phyloP scores from a whole-genome alignment of 2,113 vertebrate genomes.

The Xyliphius kryptos region DNA sequence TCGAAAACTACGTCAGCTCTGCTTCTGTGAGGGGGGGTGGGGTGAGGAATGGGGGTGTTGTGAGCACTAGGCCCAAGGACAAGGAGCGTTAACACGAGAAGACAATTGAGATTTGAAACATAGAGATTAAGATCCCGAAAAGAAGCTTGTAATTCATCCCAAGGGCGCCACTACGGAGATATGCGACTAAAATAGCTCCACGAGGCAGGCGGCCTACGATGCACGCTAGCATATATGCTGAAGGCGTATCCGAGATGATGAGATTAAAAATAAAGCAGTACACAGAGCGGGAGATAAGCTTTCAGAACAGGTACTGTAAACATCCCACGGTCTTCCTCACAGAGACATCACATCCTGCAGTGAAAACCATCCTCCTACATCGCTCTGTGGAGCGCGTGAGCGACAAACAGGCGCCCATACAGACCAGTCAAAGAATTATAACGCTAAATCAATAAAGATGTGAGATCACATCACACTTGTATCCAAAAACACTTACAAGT shows the following conservation, averaged over 20 bases:
- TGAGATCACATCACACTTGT: too few species aligned
- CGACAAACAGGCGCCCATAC: too few species aligned
- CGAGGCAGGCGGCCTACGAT: slow-evolving; percentile 22
- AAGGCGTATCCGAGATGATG: slow-evolving; percentile 17
- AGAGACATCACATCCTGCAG: neutral
- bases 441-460: too few species aligned
- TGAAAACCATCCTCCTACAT: neutral
- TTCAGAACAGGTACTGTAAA: slow-evolving; percentile 12
- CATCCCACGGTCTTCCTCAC: too few species aligned
- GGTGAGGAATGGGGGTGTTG: too few species aligned
- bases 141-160: slow-evolving; percentile 16
- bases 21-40: too few species aligned
- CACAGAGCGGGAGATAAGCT: slow-evolving; percentile 1
- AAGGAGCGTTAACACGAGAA: slow-evolving; percentile 9
- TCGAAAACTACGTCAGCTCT: too few species aligned
- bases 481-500: too few species aligned
- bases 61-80: too few species aligned
- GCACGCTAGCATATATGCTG: slow-evolving; percentile 10
- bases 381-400: too few species aligned
- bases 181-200: slow-evolving; percentile 7
- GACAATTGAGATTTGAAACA: slow-evolving; percentile 28
- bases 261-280: slow-evolving; percentile 15
- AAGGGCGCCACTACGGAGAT: slow-evolving; percentile 7
- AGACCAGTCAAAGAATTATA: too few species aligned
- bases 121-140: slow-evolving; percentile 20